Evolutionary conservation across 2,888 invertebrate species (phyloP).

Genomic region (Drosophila melanosoma): DNA sequence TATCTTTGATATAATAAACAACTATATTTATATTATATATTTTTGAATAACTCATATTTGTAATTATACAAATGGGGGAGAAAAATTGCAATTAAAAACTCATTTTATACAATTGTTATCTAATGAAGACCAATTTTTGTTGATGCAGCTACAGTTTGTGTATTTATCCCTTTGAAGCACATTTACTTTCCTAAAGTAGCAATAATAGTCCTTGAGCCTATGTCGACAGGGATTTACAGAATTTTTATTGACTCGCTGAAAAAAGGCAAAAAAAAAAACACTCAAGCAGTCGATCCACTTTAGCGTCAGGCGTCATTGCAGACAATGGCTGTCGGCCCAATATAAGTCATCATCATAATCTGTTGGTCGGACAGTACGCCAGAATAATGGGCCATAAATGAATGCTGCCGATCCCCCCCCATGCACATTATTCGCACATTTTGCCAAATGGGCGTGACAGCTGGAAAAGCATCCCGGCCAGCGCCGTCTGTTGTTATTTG

Average conservation of each 20-base stretch:
- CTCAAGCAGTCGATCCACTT: constrained; percentile 46
- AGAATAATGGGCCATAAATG: constrained; percentile 62
- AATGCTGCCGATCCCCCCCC: constrained; percentile 64
- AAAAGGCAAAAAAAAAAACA: constrained; percentile 6
- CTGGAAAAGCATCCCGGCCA: constrained; percentile 17
- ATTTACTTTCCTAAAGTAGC: constrained; percentile 71
- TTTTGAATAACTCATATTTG: not conserved
- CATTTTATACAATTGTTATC: not conserved
- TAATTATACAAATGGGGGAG: no score
- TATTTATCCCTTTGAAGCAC: constrained; percentile 66
- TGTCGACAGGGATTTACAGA: constrained; percentile 78
- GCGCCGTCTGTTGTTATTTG: constrained; percentile 14
- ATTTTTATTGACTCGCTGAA: constrained; percentile 76
- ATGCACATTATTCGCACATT: constrained; percentile 78
- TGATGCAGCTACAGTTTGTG: constrained; percentile 25
- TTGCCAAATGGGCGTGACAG: constrained; percentile 70
- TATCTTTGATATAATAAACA: not conserved
- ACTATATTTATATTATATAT: not conserved
- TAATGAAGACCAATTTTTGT: constrained; percentile 49
- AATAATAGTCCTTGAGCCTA: constrained; percentile 80
- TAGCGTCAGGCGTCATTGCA: constrained; percentile 50
- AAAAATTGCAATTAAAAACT: not conserved
- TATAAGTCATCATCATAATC: constrained; percentile 78
- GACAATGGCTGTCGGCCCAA: constrained; percentile 63
- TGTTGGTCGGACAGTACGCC: constrained; percentile 52